These are phyloP conservation scores for Drosophila kanapiae DNA, from an alignment of 1,140 invertebrate species.

Conservation along the genomic window DNA sequence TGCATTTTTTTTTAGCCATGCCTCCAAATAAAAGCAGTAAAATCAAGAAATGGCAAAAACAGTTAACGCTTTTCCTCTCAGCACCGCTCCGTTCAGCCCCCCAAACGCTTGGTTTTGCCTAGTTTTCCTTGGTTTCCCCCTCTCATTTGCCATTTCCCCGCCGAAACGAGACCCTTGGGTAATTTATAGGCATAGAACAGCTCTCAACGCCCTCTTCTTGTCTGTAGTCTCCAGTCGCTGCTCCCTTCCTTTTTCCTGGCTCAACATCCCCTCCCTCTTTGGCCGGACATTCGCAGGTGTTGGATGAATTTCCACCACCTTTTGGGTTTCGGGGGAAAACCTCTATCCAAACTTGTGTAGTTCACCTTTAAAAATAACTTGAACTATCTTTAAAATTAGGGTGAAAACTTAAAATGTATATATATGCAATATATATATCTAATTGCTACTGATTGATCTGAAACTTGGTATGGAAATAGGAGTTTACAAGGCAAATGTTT, in stretches of 20 bases:
- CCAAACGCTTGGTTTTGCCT: background rate
- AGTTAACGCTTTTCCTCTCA: constrained; percentile 19
- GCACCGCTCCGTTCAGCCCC: no score
- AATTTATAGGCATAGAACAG: constrained; percentile 50
- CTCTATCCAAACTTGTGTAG: background rate
- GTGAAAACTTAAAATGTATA: no score
- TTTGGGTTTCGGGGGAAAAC: background rate
- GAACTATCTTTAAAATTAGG: no score
- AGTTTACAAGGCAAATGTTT: background rate
- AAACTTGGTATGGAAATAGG: background rate
- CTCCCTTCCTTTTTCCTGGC: no score
- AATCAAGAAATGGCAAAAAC: constrained; percentile 13
- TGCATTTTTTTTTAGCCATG: constrained; percentile 38
- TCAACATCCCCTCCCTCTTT: background rate
- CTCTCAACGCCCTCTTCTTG: constrained; percentile 28
- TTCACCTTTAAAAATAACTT: constrained; percentile 4
- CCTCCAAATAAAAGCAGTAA: constrained; percentile 1
- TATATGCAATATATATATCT: constrained; percentile 63
- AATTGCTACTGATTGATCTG: background rate
- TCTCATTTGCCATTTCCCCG: background rate
- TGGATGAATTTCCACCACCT: constrained; percentile 16
- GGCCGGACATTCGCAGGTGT: constrained; percentile 16
- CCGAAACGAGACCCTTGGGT: constrained; percentile 43
- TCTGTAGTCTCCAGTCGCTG: background rate
- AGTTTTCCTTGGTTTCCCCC: background rate